These are phyloP conservation scores for Sycophaga agraensis DNA, from an alignment of 1,140 invertebrate species.

Conservation along the genomic window DNA sequence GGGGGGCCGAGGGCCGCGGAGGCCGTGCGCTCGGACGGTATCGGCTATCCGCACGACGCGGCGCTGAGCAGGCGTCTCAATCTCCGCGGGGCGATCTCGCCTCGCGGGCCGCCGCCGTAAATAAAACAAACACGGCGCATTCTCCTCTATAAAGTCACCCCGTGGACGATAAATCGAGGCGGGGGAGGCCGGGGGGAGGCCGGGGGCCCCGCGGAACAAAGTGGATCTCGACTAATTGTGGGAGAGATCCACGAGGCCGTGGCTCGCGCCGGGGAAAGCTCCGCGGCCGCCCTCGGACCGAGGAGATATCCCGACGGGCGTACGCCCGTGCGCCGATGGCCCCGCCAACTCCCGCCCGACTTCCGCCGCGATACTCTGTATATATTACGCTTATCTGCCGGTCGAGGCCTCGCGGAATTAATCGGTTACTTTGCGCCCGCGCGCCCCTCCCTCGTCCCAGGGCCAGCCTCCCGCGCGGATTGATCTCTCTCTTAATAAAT, in stretches of 20 bases:
- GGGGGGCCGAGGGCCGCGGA: background rate
- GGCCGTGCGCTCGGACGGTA: too few species aligned
- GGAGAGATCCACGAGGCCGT: constrained; percentile 54
- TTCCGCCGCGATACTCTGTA: background rate
- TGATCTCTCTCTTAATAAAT: constrained; percentile 6
- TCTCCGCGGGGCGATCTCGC: constrained; percentile 42
- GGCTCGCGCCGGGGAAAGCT: background rate
- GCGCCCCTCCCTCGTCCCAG: too few species aligned
- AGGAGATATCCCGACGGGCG: too few species aligned
- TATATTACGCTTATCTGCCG: constrained; percentile 24
- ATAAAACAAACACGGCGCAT: constrained; percentile 34
- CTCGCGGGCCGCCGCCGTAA: constrained; percentile 38
- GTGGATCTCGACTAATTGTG: constrained; percentile 58
- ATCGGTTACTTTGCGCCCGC: constrained; percentile 2
- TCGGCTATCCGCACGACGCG: constrained; percentile 34
- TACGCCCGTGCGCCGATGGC: too few species aligned
- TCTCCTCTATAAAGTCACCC: constrained; percentile 47
- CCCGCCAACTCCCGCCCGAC: background rate
- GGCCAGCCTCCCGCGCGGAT: too few species aligned
- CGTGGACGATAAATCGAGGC: constrained; percentile 53
- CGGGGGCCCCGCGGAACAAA: constrained; percentile 38
- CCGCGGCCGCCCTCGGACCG: too few species aligned
- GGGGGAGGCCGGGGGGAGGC: constrained; percentile 26
- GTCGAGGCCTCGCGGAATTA: constrained; percentile 3
- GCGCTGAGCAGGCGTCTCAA: constrained; percentile 47